Evolutionary conservation across 2,113 vertebrate genomes (phyloP), one percentile per base, ranked within the genome.

Genomic region (Gadus macrocephalus): DNA sequence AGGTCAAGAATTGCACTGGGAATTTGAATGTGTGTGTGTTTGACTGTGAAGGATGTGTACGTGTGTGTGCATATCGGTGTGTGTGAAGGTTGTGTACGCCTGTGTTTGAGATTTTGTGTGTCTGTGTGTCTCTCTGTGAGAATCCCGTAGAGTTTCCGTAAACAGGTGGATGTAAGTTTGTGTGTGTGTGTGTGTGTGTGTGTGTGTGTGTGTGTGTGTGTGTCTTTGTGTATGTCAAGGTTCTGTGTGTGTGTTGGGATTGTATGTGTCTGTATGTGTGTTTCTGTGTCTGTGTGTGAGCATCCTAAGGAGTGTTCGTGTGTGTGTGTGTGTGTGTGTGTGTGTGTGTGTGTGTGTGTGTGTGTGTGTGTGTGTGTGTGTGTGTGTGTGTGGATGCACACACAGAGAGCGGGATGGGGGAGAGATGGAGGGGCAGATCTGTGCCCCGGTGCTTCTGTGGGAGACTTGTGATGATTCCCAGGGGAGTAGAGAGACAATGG

Each of bases 1-100:
- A 90, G 89, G 89, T 90, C 88, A 87, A 64, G 71, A 85, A 68
- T 78, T 79, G 64, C 79, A 71, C 81, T 25, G 70, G 71, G 85
- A 81, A 78, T 81, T 80, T 71, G 72, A 22, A 25, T 62, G 60
- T 66, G 35, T 66, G 64, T 66, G 66, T 73, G 66, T 60, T 53
- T 42, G 31, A 16, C 17, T 49, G 63, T 64, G n/a, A 22, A 15
- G 19, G 15, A 7, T 38, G 62, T 72, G 12, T 62, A 27, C 64
- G 15, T 74, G 70, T 58, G 66, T 68, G 17, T 16, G 49, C 35
- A 19, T 19, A 22, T 63, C 12, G 17, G 11, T 61, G 5, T 66
- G 15, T 68, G 15, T 75, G 5, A 31, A 31, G 28, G 28, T 67
- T 61, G 67, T 69, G 16, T 15, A 68, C 73, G 64, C 19, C 64